These are phyloP conservation scores for Pocillopora meandrina DNA, from an alignment of 92 coral and sea anemone species.

Conservation along the genomic window DNA sequence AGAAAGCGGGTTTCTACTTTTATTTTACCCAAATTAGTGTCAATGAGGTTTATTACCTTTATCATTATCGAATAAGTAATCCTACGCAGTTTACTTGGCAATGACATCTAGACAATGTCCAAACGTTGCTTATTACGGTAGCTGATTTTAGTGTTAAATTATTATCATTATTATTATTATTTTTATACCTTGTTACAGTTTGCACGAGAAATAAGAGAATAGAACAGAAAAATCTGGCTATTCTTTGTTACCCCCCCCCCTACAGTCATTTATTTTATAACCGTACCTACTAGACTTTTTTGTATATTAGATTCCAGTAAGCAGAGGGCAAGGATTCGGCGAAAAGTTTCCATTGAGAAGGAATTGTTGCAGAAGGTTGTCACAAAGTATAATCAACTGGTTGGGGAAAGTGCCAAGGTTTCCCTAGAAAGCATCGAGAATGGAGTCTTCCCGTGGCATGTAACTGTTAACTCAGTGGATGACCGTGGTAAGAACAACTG, in stretches of 20 bases:
- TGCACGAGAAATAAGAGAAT: too few species aligned
- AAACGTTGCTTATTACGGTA: too few species aligned
- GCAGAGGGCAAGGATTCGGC: constrained; percentile 55
- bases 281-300: neutral
- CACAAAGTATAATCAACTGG: constrained; percentile 31
- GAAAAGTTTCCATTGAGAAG: constrained; percentile 51
- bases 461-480: neutral
- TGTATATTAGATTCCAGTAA: constrained; percentile 23
- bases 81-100: too few species aligned
- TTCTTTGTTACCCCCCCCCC: too few species aligned
- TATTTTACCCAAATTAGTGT: too few species aligned
- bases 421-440: neutral
- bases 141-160: too few species aligned
- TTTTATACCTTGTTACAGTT: neutral
- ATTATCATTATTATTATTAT: too few species aligned
- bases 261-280: neutral
- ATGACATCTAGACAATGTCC: neutral
- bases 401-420: constrained; percentile 6
- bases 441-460: constrained; percentile 10
- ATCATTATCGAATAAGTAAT: too few species aligned
- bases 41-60: too few species aligned
- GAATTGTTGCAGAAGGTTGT: constrained; percentile 20
- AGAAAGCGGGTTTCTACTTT: too few species aligned
- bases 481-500: neutral
- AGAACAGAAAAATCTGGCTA: too few species aligned